Percentiles rank a stretch among this genome's conserved stretches.
Evolutionary conservation across 2,113 vertebrate species (phyloP).

Genomic region (Antechinus stuartii): DNA sequence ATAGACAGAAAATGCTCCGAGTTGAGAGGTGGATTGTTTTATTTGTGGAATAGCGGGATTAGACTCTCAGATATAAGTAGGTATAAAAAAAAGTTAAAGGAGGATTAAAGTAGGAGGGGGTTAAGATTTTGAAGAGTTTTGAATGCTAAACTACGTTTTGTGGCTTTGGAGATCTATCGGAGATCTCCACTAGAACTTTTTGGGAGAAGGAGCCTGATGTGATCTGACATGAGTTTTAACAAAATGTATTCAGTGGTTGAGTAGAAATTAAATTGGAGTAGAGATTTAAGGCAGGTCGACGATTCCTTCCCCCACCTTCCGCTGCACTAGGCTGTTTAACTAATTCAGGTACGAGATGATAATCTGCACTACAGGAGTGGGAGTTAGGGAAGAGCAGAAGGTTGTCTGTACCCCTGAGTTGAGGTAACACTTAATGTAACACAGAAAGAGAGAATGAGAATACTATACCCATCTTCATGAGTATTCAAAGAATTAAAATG

Average conservation of each 20-base stretch:
- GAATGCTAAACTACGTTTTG: not conserved
- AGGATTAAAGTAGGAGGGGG: not conserved
- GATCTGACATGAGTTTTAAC: not conserved
- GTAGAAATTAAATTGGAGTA: not conserved
- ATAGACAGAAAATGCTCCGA: not conserved
- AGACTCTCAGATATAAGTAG: not conserved
- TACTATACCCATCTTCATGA: no score
- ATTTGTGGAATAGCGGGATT: no score
- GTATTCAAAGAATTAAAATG: not conserved
- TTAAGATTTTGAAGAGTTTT: no score
- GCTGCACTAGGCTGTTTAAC: no score
- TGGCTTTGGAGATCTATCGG: not conserved
- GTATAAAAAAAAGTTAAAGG: not conserved
- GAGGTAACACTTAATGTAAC: no score
- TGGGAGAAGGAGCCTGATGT: no score
- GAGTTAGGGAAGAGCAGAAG: not conserved
- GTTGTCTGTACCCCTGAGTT: not conserved
- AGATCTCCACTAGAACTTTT: not conserved
- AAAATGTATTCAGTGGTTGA: not conserved
- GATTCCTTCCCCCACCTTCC: no score
- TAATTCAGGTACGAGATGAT: no score
- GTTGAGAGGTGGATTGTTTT: no score
- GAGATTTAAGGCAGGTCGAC: not conserved
- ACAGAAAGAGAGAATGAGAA: no score
- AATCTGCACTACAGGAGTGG: not conserved